These are phyloP conservation scores for Malurus melanocephalus DNA, from an alignment of 2,113 vertebrate genomes.

Conservation along the genomic window DNA sequence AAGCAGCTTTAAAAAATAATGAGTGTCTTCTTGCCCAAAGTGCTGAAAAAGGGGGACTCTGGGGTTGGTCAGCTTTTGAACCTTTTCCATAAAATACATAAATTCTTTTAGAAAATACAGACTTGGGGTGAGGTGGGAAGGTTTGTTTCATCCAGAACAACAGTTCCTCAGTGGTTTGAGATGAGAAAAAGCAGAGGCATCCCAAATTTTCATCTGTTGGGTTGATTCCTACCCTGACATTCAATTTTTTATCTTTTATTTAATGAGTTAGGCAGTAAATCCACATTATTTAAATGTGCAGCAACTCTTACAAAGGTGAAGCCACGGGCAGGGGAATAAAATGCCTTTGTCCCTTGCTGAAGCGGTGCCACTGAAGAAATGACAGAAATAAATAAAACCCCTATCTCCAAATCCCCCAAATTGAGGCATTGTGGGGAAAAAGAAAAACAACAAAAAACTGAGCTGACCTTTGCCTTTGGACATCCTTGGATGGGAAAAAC, in stretches of 20 bases:
- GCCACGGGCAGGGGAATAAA: neutral
- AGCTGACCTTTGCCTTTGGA: neutral
- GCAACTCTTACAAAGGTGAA: neutral
- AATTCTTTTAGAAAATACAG: neutral
- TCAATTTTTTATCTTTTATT: neutral
- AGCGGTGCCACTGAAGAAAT: neutral
- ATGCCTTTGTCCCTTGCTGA: fast-evolving
- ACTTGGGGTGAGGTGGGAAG: neutral
- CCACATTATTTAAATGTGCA: neutral
- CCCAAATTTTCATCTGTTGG: neutral
- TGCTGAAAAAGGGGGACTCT: neutral
- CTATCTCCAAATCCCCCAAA: neutral
- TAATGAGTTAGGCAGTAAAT: neutral
- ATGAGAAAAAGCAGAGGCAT: neutral
- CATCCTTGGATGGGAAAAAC: neutral
- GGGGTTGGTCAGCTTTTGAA: neutral
- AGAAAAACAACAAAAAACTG: neutral
- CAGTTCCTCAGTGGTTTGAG: neutral
- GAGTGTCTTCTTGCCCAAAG: neutral
- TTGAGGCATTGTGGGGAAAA: no score
- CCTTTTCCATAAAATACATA: neutral
- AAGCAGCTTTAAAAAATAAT: neutral
- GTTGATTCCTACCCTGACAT: neutral
- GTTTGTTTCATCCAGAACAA: neutral
- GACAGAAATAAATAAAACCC: neutral